Percentiles rank a stretch among this genome's conserved stretches.
Evolutionary conservation across 2,113 vertebrate species (phyloP).

Genomic region (Embiotoca jacksoni): DNA sequence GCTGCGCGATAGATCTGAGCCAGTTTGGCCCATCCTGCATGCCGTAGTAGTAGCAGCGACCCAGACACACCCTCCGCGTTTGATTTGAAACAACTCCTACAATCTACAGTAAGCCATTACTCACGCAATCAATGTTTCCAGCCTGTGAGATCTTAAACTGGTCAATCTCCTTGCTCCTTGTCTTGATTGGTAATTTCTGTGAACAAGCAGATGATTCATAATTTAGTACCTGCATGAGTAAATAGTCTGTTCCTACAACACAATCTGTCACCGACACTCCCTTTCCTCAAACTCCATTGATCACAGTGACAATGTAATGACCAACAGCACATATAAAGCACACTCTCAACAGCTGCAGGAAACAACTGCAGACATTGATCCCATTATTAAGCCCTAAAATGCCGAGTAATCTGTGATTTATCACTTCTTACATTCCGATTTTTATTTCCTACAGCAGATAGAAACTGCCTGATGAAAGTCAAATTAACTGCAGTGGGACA

Average conservation of each 20-base stretch:
- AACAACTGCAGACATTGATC: background rate
- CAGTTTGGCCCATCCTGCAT: constrained; percentile 81
- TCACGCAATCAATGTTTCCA: constrained; percentile 29
- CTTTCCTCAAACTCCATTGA: background rate
- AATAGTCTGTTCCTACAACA: background rate
- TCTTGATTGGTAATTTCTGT: constrained; percentile 33
- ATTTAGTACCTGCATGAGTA: constrained; percentile 15
- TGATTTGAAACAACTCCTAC: constrained; percentile 25
- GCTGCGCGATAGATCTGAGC: constrained; percentile 60
- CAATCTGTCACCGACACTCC: background rate
- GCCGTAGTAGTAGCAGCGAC: constrained; percentile 72
- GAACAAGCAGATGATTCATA: constrained; percentile 17
- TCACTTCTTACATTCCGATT: background rate
- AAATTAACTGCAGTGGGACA: background rate
- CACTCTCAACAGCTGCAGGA: background rate
- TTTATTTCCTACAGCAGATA: background rate
- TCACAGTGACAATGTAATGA: constrained; percentile 12
- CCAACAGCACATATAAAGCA: constrained; percentile 14
- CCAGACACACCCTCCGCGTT: constrained; percentile 69
- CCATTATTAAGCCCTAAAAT: background rate
- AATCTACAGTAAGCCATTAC: constrained; percentile 34
- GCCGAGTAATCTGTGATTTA: background rate
- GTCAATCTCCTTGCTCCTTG: background rate
- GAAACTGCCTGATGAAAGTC: background rate
- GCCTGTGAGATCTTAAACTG: background rate